Percentiles rank a stretch among this genome's conserved stretches.
These are phyloP conservation scores for Cynopterus brachyotis DNA, from an alignment of 2,113 vertebrate species.

Conservation along the genomic window DNA sequence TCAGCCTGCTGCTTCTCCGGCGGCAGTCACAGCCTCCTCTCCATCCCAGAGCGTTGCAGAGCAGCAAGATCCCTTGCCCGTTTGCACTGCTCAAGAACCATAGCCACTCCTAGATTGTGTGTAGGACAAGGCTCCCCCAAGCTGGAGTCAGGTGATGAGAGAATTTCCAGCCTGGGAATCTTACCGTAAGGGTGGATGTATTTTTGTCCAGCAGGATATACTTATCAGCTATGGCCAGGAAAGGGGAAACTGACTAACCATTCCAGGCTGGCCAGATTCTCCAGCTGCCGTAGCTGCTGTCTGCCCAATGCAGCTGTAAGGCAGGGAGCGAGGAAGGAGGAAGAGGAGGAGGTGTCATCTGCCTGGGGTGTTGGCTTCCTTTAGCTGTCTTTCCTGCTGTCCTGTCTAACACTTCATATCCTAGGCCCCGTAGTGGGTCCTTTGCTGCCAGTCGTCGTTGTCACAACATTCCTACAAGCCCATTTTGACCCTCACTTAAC, in stretches of 20 bases:
- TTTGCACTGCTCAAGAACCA: not conserved
- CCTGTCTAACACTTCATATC: no score
- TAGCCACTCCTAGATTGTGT: not conserved
- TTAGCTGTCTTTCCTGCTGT: not conserved
- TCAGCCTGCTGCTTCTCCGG: not conserved
- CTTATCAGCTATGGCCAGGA: slow-evolving; percentile 75
- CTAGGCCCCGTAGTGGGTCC: no score
- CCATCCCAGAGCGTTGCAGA: fast-evolving
- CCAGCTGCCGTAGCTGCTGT: not conserved
- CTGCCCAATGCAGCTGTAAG: not conserved
- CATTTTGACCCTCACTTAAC: no score
- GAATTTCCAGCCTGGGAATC: slow-evolving; percentile 48
- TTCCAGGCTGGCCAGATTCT: slow-evolving; percentile 31
- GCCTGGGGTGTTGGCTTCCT: not conserved
- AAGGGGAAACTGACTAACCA: slow-evolving; percentile 73
- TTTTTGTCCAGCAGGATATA: slow-evolving; percentile 82
- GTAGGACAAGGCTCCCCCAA: not conserved
- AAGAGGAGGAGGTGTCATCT: not conserved
- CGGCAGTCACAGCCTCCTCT: not conserved
- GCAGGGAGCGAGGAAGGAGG: not conserved
- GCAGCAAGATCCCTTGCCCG: not conserved
- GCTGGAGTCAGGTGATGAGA: slow-evolving; percentile 60
- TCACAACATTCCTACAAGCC: not conserved
- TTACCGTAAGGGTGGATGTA: slow-evolving; percentile 76
- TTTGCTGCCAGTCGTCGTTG: not conserved